Base-by-base conservation (phyloP, 37 sponge, comb jelly and placozoan genomes). In the Oopsacas minuta region DNA sequence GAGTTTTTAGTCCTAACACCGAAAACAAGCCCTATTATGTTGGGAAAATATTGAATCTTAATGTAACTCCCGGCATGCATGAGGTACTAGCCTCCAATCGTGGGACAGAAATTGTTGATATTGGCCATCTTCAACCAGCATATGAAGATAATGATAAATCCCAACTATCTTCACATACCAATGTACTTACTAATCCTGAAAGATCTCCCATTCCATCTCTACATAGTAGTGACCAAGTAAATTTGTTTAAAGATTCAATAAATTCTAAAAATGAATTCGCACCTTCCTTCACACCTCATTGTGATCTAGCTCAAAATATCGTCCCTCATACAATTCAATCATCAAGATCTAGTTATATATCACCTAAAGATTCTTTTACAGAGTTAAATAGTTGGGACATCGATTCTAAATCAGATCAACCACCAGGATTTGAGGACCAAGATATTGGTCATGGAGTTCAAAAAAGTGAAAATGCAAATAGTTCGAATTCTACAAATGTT, bases 41-140 rank as follows among this genome's bases (percentile, higher is more conserved):
- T 25, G 75, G 28, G 7, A 61, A 61, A 61, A 61, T 61, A 32
- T 7, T 61, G 7, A 61, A 61, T 32, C 22, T 61, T 32, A 61
- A 61, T 61, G 75, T 61, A 32, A 61, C 75, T 12, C 75, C 75
- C 30, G 75, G 75, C 7, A 61, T 61, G 75, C 75, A 61, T 61
- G 75, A 61, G 28, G 75, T 61, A 32, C 75, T 61, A 20, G 75
- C 75, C 28, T 34, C 75, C 28, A 61, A 61, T 61, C 20, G 75
- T 25, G 75, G 75, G 7, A 61, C 75, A 20, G 75, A 61, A 61
- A 25, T 61, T 25, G 75, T 61, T 61, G 75, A 61, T 61, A 61
- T 61, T 61, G 75, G 75, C 7, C 75, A 61, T 12, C 75, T 61
- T 20, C 22, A 61, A 12, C 75, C 22, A 3, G 75, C 30, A 32